Percentiles rank a stretch among this genome's conserved stretches.
Conservation (phyloP, 2,797 vertebrate genomes). For the Microhierax caerulescens region DNA sequence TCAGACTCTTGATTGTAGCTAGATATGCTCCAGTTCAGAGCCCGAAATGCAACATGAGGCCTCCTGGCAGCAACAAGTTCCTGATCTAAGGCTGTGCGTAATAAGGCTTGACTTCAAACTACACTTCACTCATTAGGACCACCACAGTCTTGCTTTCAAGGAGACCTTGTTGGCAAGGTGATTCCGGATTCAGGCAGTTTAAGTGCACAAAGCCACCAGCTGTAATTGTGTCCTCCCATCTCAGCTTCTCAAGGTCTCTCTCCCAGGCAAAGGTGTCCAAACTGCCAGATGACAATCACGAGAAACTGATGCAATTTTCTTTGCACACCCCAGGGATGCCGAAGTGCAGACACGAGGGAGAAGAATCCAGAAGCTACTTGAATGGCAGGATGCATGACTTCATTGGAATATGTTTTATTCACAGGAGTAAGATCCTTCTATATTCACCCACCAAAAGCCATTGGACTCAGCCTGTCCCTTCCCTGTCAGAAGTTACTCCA, state of each 20-base stretch:
- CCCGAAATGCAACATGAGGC: not conserved
- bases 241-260: not conserved
- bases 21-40: not conserved
- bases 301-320: not conserved
- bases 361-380: not conserved
- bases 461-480: not conserved
- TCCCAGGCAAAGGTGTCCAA: not conserved
- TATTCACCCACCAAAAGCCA: not conserved
- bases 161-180: not conserved
- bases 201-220: not conserved
- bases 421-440: not conserved
- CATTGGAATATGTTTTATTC: conserved; percentile 14
- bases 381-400: not conserved
- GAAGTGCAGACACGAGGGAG: not conserved
- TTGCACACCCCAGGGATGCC: not conserved
- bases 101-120: conserved; percentile 24
- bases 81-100: conserved; percentile 43
- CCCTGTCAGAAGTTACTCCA: not conserved
- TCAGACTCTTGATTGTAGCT: not conserved
- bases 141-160: not conserved
- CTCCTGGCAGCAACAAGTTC: not conserved
- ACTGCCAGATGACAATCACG: not conserved
- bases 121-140: not conserved
- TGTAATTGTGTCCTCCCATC: not conserved
- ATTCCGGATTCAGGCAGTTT: conserved; percentile 22